A percentile compares a stretch with the other conserved stretches of the same genome.
These are phyloP conservation scores for Pseudococcus longispinus DNA, from an alignment of 2,888 invertebrate species.

Conservation along the genomic window DNA sequence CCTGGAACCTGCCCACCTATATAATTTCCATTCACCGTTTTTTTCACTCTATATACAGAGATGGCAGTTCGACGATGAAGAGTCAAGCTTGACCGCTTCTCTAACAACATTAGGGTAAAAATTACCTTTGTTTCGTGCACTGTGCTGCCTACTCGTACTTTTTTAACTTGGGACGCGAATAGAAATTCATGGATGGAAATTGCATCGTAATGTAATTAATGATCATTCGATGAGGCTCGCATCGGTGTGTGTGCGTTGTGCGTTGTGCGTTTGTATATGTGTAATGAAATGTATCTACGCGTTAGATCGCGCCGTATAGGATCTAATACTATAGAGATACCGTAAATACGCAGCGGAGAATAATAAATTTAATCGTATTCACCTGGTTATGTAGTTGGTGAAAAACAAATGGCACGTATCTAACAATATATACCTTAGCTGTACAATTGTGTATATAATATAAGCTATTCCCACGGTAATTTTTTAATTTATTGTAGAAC, in stretches of 20 bases:
- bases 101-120: neutral
- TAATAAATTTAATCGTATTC: constrained; percentile 42
- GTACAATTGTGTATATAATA: neutral
- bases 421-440: constrained; percentile 30
- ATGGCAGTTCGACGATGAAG: neutral
- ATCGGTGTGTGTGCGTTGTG: neutral
- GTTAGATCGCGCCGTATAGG: neutral
- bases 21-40: neutral
- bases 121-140: constrained; percentile 9
- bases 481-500: constrained; percentile 33
- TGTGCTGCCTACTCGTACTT: neutral
- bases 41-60: neutral
- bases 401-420: constrained; percentile 45
- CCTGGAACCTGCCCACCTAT: neutral
- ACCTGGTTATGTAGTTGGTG: constrained; percentile 21
- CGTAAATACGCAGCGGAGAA: neutral
- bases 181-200: constrained; percentile 21
- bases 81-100: constrained; percentile 21
- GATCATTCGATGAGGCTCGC: constrained; percentile 1
- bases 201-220: constrained; percentile 35
- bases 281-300: constrained; percentile 46
- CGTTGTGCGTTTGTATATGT: neutral
- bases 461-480: constrained; percentile 37
- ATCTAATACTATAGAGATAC: neutral
- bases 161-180: neutral